phyloP scores from a whole-genome alignment of 2,888 invertebrate genomes.

The Micropterix aruncella region DNA sequence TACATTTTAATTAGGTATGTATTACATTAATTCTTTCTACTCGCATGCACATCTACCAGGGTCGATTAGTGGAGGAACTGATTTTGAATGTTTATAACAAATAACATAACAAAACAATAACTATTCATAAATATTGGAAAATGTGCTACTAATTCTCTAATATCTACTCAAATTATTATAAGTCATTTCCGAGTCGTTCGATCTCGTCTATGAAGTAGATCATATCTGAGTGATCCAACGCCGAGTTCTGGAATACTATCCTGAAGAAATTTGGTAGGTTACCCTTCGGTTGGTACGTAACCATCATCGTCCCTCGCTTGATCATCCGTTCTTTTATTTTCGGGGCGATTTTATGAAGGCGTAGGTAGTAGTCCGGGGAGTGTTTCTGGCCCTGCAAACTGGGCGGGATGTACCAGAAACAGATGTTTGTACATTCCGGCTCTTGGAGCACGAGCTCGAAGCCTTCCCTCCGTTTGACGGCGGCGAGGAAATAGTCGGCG shows the following conservation, averaged over 20 bases:
- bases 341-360: conserved; percentile 73
- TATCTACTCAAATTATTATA: too few species aligned
- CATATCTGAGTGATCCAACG: conserved; percentile 71
- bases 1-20: too few species aligned
- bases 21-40: too few species aligned
- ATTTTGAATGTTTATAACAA: too few species aligned
- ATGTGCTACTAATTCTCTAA: too few species aligned
- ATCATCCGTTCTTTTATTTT: conserved; percentile 92
- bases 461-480: conserved; percentile 51
- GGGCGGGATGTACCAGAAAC: conserved; percentile 93
- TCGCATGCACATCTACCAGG: too few species aligned
- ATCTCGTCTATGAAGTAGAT: conserved; percentile 78
- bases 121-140: too few species aligned
- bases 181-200: conserved; percentile 64
- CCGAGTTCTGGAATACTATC: conserved; percentile 85
- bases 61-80: too few species aligned
- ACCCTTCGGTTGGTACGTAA: conserved; percentile 86
- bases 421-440: conserved; percentile 89
- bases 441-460: conserved; percentile 59
- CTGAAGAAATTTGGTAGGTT: conserved; percentile 88
- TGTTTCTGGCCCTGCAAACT: conserved; percentile 41
- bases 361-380: conserved; percentile 43
- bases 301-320: conserved; percentile 88
- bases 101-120: too few species aligned
- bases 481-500: conserved; percentile 53